These are phyloP conservation scores for Subanguina moxae DNA, from an alignment of 1,140 invertebrate genomes.

Conservation along the genomic window DNA sequence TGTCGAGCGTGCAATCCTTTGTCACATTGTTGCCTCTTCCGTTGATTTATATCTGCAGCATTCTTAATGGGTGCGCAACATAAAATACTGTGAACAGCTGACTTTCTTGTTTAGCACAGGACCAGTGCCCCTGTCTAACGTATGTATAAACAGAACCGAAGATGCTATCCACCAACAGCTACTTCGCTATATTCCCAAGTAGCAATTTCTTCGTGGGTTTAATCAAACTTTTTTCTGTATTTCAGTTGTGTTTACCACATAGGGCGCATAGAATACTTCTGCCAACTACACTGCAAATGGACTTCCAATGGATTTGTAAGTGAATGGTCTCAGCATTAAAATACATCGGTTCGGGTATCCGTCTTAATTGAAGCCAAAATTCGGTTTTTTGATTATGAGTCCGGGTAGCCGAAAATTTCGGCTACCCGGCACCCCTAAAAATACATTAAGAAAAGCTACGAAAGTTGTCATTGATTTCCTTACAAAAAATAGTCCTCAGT, in stretches of 20 bases:
- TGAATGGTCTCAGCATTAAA: no score
- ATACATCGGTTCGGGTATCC: no score
- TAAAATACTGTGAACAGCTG: background rate
- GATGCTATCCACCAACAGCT: background rate
- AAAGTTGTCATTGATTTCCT: no score
- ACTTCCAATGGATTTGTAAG: constrained; percentile 33
- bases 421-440: no score
- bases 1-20: constrained; percentile 13
- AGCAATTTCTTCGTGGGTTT: no score
- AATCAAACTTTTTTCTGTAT: background rate
- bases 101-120: background rate
- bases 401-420: no score
- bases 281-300: constrained; percentile 38
- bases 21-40: constrained; percentile 19
- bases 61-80: constrained; percentile 10
- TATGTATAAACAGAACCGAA: background rate
- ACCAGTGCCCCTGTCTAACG: constrained; percentile 2
- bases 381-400: no score
- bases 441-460: no score
- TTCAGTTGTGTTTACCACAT: constrained; percentile 26
- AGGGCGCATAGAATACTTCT: constrained; percentile 14
- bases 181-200: no score
- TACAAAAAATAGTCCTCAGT: no score
- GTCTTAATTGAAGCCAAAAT: no score
- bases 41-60: constrained; percentile 25